A percentile compares a stretch with the other conserved stretches of the same genome.
phyloP scores from a whole-genome alignment of 2,888 invertebrate genomes.

The Raillietiella orientalis region DNA sequence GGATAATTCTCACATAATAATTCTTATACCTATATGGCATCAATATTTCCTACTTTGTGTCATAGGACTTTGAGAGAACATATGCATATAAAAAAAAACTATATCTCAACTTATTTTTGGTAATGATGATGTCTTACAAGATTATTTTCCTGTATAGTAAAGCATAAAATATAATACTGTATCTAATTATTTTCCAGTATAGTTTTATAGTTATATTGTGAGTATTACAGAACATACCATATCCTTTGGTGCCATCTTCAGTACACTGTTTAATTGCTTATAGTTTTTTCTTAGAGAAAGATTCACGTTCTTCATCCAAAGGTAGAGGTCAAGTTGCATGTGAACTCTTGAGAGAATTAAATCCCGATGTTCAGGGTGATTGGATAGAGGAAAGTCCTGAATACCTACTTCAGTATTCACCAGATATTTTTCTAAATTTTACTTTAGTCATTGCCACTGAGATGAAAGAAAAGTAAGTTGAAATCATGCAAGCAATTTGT shows the following conservation, averaged over 20 bases:
- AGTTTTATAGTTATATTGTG: no score
- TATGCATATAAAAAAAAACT: no score
- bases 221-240: no score
- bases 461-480: conserved; percentile 25
- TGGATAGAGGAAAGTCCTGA: conserved; percentile 65
- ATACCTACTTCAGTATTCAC: conserved; percentile 46
- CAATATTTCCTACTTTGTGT: no score
- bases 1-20: not conserved
- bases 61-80: no score
- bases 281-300: conserved; percentile 62
- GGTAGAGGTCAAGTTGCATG: conserved; percentile 54
- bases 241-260: no score
- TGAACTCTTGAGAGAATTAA: conserved; percentile 51
- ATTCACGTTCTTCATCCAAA: conserved; percentile 33
- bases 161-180: no score
- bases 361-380: conserved; percentile 71
- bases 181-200: no score
- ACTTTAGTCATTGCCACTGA: conserved; percentile 52
- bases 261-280: no score
- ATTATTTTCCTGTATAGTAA: no score
- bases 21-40: no score
- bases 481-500: not conserved
- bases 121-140: not conserved
- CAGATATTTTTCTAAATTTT: conserved; percentile 59
- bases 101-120: conserved; percentile 1